Conservation (phyloP, 1,140 invertebrate genomes). For the Tetramorium simillimum region DNA sequence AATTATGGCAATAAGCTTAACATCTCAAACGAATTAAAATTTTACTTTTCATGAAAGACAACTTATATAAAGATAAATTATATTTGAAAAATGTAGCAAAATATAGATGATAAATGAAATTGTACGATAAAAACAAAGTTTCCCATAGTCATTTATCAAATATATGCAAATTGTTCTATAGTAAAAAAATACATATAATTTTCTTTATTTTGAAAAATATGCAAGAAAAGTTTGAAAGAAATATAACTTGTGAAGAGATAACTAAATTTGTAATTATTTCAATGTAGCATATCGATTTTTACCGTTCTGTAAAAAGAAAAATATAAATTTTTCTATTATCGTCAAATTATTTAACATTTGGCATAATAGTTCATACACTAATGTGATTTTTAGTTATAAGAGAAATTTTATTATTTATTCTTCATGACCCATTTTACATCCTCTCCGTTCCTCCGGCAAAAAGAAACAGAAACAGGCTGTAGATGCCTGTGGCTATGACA, state of each 20-base stretch:
- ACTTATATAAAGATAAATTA: no score
- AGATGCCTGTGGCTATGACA: background rate
- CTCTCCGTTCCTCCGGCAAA: background rate
- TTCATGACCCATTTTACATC: background rate
- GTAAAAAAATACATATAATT: background rate
- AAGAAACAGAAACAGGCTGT: background rate
- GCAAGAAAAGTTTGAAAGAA: background rate
- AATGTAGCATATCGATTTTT: background rate
- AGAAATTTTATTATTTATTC: background rate
- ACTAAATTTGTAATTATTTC: background rate
- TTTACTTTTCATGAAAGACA: background rate
- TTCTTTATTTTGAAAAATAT: background rate
- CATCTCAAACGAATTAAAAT: background rate
- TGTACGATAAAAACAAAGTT: no score
- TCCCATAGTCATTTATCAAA: no score
- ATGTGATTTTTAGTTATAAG: background rate
- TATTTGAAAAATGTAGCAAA: no score
- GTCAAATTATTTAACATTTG: background rate
- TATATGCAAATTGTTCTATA: no score
- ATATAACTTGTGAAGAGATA: background rate
- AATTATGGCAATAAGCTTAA: background rate
- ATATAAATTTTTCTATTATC: background rate
- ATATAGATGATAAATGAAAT: no score
- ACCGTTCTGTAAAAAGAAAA: background rate
- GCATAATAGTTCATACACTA: background rate